These are phyloP conservation scores for Rhagonycha lutea DNA, from an alignment of 2,888 invertebrate species.

Conservation along the genomic window DNA sequence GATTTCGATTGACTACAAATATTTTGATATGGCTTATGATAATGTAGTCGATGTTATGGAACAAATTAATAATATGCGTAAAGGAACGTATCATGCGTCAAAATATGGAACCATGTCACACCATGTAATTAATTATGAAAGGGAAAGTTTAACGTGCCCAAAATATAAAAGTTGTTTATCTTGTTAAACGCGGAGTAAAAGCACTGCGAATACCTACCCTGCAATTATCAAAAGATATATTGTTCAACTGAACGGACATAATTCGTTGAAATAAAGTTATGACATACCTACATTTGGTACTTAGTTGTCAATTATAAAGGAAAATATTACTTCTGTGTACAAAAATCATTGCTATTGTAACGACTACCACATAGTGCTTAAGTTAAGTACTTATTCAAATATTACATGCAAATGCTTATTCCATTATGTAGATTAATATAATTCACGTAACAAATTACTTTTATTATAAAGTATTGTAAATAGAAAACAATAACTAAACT, in stretches of 20 bases:
- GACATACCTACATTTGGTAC: not conserved
- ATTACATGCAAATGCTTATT: not conserved
- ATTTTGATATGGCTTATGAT: not conserved
- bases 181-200: not conserved
- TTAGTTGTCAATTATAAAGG: not conserved
- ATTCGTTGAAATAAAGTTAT: not conserved
- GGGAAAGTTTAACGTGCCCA: not conserved
- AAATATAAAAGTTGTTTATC: not conserved
- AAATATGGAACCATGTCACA: not conserved
- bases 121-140: not conserved
- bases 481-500: conserved; percentile 6
- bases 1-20: not conserved
- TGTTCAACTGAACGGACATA: not conserved
- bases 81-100: not conserved
- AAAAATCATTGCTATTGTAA: not conserved
- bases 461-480: not conserved
- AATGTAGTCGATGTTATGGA: not conserved
- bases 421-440: conserved; percentile 1
- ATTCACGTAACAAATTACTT: conserved; percentile 2
- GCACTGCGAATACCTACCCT: not conserved
- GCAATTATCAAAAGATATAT: not conserved
- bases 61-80: not conserved
- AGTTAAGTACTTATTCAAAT: not conserved
- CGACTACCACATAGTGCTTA: not conserved
- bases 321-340: not conserved